phyloP scores from a whole-genome alignment of 1,140 invertebrate species.

The Drosophila bipectinata region DNA sequence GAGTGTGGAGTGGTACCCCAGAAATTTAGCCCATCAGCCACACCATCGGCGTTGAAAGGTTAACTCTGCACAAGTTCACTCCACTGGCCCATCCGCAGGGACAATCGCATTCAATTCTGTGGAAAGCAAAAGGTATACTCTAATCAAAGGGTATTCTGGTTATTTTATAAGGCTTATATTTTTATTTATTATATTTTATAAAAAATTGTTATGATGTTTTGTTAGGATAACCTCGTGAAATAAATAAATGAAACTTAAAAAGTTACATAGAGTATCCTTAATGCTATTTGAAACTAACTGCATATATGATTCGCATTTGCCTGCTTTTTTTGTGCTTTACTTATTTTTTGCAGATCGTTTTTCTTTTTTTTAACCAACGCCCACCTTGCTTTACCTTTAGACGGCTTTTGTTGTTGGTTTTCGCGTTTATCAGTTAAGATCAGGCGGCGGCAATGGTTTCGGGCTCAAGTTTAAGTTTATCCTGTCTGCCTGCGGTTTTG shows the following conservation, averaged over 20 bases:
- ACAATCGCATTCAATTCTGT: constrained; percentile 59
- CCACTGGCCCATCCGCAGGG: constrained; percentile 5
- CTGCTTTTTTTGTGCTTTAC: constrained; percentile 27
- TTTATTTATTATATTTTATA: no score
- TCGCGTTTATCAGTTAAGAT: constrained; percentile 81
- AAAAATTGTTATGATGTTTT: not conserved
- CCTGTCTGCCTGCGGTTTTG: constrained; percentile 67
- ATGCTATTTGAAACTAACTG: not conserved
- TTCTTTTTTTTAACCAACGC: constrained; percentile 66
- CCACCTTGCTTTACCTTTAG: constrained; percentile 60
- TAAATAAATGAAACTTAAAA: no score
- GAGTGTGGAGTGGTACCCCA: constrained; percentile 26
- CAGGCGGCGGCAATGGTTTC: constrained; percentile 46
- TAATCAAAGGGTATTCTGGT: not conserved
- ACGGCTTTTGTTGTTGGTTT: constrained; percentile 62
- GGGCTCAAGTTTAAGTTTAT: constrained; percentile 50
- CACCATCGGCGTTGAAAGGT: constrained; percentile 79
- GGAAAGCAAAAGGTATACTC: constrained; percentile 46
- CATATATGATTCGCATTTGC: constrained; percentile 1
- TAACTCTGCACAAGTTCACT: constrained; percentile 33
- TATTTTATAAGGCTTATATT: no score
- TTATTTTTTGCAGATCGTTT: constrained; percentile 44
- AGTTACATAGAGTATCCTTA: constrained; percentile 11
- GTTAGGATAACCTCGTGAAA: no score
- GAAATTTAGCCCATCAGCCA: constrained; percentile 53